phyloP scores from a whole-genome alignment of 2,113 vertebrate genomes.

The Phalacrocorax brasilianus region DNA sequence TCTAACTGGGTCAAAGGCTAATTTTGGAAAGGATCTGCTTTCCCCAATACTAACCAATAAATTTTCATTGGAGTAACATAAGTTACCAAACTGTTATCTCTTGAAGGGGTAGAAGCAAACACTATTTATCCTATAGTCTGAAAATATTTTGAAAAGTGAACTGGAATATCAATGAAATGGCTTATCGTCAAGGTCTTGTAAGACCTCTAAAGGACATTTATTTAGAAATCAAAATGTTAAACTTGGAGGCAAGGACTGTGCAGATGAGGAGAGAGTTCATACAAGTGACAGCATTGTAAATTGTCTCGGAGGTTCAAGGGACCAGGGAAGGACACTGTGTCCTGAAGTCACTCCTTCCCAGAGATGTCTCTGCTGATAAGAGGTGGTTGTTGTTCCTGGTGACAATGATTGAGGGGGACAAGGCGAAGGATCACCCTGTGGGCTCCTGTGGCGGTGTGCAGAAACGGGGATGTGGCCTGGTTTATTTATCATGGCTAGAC shows the following conservation, averaged over 20 bases:
- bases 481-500: not conserved
- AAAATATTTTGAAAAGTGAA: constrained; percentile 32
- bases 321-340: constrained; percentile 46
- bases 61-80: not conserved
- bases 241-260: not conserved
- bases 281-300: not conserved
- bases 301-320: constrained; percentile 46
- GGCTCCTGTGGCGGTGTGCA: not conserved
- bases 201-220: not conserved
- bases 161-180: not conserved
- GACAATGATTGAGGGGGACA: constrained; percentile 51
- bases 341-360: constrained; percentile 44
- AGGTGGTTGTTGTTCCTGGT: not conserved
- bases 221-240: constrained; percentile 16
- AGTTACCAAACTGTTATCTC: not conserved
- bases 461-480: not conserved
- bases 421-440: constrained; percentile 7
- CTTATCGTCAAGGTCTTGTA: not conserved
- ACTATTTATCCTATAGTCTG: constrained; percentile 28
- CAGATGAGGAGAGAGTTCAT: not conserved
- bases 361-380: constrained; percentile 44
- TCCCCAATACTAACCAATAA: not conserved
- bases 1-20: constrained; percentile 28
- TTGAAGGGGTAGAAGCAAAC: constrained; percentile 12
- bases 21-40: constrained; percentile 8